These are phyloP conservation scores for Limenitis camilla DNA, from an alignment of 2,888 invertebrate genomes.

Conservation along the genomic window DNA sequence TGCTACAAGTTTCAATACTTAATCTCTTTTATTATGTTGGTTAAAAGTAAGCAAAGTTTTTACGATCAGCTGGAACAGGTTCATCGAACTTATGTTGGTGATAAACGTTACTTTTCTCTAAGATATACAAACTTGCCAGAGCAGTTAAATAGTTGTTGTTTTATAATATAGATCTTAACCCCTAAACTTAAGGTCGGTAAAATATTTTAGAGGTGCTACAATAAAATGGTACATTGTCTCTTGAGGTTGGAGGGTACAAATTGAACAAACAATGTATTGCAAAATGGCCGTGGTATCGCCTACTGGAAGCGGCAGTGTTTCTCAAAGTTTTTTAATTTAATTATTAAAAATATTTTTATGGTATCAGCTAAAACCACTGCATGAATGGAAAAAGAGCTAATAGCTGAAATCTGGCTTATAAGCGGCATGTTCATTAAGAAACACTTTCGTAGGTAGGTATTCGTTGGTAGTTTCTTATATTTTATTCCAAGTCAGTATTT, in stretches of 20 bases:
- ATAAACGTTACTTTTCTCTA: conserved; percentile 27
- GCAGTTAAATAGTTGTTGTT: not conserved
- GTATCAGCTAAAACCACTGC: too few species aligned
- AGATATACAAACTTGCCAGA: conserved; percentile 35
- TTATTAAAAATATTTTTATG: too few species aligned
- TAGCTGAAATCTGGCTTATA: too few species aligned
- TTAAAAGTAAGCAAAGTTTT: not conserved
- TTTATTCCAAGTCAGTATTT: too few species aligned
- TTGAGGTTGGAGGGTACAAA: conserved; percentile 50
- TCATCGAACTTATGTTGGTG: conserved; percentile 32
- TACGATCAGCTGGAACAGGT: conserved; percentile 12
- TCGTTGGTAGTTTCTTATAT: too few species aligned
- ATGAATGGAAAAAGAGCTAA: too few species aligned
- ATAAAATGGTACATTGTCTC: conserved; percentile 36
- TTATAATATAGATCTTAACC: conserved; percentile 29
- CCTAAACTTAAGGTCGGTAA: conserved; percentile 21
- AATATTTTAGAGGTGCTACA: conserved; percentile 25
- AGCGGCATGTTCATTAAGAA: too few species aligned
- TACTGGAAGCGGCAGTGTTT: conserved; percentile 32
- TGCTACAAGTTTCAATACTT: too few species aligned
- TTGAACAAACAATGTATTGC: conserved; percentile 70
- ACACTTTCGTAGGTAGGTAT: too few species aligned
- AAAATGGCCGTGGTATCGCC: conserved; percentile 54
- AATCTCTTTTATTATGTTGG: too few species aligned
- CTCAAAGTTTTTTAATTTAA: conserved; percentile 46